Evolutionary conservation across 2,113 vertebrate species (phyloP).

Genomic region (Pyxicephalus adspersus): DNA sequence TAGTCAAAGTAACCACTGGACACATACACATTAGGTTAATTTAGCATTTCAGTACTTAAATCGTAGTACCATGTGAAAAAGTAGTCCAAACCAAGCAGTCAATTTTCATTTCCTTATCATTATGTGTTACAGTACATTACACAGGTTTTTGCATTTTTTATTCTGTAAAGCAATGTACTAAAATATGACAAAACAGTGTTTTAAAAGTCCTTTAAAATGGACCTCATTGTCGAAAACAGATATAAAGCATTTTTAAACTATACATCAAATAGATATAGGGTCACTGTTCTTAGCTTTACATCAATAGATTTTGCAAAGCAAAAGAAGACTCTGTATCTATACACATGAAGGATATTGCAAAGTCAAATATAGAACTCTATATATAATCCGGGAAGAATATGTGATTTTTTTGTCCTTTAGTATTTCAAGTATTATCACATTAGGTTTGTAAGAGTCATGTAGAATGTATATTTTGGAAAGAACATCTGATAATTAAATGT

Average conservation of each 20-base stretch:
- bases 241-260: conserved; percentile 7
- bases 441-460: neutral
- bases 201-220: no score
- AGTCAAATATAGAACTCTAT: neutral
- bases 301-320: neutral
- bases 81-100: no score
- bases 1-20: no score
- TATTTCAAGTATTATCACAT: neutral
- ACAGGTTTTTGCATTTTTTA: no score
- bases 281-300: neutral
- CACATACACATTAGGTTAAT: no score
- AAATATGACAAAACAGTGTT: no score
- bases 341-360: neutral
- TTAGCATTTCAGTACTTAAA: no score
- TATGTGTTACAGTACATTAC: no score
- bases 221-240: neutral
- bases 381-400: neutral
- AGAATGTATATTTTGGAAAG: neutral
- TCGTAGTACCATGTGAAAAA: no score
- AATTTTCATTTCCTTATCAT: no score
- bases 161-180: no score
- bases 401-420: neutral
- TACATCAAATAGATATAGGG: neutral
- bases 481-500: neutral
- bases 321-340: neutral